A percentile compares a stretch with the other conserved stretches of the same genome.
These are phyloP conservation scores for Stegostoma tigrinum DNA, from an alignment of 2,113 vertebrate species.

Conservation along the genomic window DNA sequence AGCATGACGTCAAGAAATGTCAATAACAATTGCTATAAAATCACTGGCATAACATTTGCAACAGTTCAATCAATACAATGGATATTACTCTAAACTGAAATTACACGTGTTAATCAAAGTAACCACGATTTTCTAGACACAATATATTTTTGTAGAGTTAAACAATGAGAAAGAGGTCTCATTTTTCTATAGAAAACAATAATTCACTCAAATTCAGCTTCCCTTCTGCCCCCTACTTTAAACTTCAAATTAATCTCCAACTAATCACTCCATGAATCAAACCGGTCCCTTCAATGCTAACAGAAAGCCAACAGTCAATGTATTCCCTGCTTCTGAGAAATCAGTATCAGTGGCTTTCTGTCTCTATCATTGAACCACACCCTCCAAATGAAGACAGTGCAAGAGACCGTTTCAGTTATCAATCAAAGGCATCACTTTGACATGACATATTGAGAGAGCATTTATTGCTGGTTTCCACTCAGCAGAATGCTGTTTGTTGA, in stretches of 20 bases:
- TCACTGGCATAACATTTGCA: not conserved
- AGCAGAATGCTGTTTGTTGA: not conserved
- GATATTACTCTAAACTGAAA: not conserved
- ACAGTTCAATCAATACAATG: not conserved
- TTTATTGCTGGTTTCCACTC: not conserved
- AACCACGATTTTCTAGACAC: not conserved
- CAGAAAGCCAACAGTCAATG: not conserved
- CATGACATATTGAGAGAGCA: not conserved
- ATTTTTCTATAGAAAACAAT: not conserved
- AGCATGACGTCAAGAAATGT: conserved; percentile 23
- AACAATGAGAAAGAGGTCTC: not conserved
- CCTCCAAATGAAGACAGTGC: not conserved
- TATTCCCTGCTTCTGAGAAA: not conserved
- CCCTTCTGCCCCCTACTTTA: not conserved
- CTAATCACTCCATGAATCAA: not conserved
- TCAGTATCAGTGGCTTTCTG: not conserved
- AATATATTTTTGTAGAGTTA: not conserved
- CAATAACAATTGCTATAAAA: not conserved
- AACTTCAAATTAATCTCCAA: not conserved
- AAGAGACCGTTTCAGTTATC: not conserved
- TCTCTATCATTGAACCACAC: not conserved
- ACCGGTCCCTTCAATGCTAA: not conserved
- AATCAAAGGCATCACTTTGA: not conserved
- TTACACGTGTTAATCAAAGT: not conserved
- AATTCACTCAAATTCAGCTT: not conserved